A percentile compares a stretch with the other conserved stretches of the same genome.
These are phyloP conservation scores for Drosophila testacea DNA, from an alignment of 2,888 invertebrate species.

Conservation along the genomic window DNA sequence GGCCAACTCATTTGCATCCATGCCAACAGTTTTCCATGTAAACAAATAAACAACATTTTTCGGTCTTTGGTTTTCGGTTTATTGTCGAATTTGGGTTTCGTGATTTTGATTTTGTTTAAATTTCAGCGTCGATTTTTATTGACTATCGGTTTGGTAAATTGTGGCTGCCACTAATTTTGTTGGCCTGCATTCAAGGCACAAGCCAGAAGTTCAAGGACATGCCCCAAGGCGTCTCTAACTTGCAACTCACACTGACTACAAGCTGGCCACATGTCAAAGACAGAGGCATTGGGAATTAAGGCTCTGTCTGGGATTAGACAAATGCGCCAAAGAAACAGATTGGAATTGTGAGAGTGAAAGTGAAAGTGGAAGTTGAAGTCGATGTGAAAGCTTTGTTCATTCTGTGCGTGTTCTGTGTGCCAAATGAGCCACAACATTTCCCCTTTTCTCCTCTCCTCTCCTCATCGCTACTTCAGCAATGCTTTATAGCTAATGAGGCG, in stretches of 20 bases:
- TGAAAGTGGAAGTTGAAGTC: conserved; percentile 9
- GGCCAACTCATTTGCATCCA: conserved; percentile 23
- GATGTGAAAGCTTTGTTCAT: conserved; percentile 22
- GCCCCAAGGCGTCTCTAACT: not conserved
- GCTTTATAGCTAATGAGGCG: conserved; percentile 39
- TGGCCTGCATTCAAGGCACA: conserved; percentile 22
- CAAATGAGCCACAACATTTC: conserved; percentile 26
- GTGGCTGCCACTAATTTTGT: conserved; percentile 18
- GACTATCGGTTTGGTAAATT: conserved; percentile 13
- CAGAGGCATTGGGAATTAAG: conserved; percentile 57
- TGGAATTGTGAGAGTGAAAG: conserved; percentile 19
- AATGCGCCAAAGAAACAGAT: conserved; percentile 31
- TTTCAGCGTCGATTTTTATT: conserved; percentile 35
- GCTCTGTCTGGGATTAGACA: conserved; percentile 52
- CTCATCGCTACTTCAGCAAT: not conserved
- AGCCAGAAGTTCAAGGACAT: conserved; percentile 56
- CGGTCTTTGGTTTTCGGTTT: conserved; percentile 5
- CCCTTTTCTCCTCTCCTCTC: too few relatives aligned
- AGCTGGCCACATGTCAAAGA: conserved; percentile 51
- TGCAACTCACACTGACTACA: conserved; percentile 13
- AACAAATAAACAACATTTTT: conserved; percentile 14
- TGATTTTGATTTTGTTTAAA: conserved; percentile 18
- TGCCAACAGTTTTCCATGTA: conserved; percentile 16
- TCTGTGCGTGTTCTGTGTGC: conserved; percentile 51
- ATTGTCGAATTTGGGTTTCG: conserved; percentile 16